Conservation (phyloP, 2,113 vertebrate species). For the Felis catus region DNA sequence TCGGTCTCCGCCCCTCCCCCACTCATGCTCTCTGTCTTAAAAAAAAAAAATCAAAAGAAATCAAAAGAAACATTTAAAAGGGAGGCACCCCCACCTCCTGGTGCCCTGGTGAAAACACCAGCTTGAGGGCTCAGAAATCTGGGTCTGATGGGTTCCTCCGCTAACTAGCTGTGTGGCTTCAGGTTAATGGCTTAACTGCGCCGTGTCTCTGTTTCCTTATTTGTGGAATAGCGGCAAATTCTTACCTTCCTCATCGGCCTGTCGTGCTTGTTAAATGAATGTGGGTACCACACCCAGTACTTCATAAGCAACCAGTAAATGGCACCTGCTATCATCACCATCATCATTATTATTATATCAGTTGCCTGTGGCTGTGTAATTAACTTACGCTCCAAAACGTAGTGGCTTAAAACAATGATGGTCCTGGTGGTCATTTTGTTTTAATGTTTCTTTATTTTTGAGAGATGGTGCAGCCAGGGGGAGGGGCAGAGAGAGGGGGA, state of each 20-base stretch:
- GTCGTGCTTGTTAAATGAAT: neutral
- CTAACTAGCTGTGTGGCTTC: neutral
- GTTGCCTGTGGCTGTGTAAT: neutral
- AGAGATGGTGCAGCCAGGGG: too few relatives aligned
- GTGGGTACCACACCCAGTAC: neutral
- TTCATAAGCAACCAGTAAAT: neutral
- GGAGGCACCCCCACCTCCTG: neutral
- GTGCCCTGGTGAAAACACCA: neutral
- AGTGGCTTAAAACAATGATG: neutral
- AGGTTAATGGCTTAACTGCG: slow-evolving; percentile 1
- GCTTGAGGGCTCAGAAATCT: neutral
- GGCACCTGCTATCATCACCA: neutral
- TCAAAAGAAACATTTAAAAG: neutral
- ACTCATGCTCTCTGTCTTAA: too few relatives aligned
- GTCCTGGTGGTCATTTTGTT: neutral
- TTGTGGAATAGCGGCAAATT: neutral
- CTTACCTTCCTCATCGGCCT: neutral
- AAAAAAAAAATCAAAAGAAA: too few relatives aligned
- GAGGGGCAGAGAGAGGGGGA: too few relatives aligned
- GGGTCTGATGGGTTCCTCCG: neutral
- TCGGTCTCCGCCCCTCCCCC: too few relatives aligned
- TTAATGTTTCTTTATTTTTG: too few relatives aligned
- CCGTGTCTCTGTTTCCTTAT: neutral
- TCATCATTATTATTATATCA: neutral
- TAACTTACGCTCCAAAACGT: neutral